phyloP scores from a whole-genome alignment of 2,113 vertebrate species.

The Pituophis catenifer region DNA sequence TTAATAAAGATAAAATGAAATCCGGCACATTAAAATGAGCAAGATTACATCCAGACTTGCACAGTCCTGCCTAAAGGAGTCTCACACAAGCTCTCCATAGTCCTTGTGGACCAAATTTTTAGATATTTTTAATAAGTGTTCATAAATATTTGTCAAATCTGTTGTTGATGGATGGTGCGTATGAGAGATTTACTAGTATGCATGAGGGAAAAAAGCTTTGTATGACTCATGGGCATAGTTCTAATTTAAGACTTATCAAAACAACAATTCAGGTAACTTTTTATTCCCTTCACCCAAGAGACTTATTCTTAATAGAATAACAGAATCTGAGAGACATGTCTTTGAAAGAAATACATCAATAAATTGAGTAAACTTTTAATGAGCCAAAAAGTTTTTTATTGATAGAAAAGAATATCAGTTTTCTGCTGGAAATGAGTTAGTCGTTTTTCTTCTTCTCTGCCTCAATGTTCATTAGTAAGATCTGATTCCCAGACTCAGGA shows the following conservation, averaged over 20 bases:
- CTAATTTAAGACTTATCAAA: neutral
- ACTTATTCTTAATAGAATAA: neutral
- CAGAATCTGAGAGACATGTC: neutral
- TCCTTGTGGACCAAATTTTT: neutral
- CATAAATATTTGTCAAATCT: neutral
- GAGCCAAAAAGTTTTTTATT: too few relatives aligned
- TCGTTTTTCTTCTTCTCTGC: too few relatives aligned
- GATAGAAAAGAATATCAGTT: too few relatives aligned
- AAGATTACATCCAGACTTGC: neutral
- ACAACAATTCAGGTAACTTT: neutral
- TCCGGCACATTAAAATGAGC: neutral
- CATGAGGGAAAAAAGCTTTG: neutral
- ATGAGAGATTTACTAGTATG: neutral
- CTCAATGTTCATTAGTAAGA: too few relatives aligned
- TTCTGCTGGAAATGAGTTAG: too few relatives aligned
- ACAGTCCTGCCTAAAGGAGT: neutral
- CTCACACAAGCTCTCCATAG: neutral
- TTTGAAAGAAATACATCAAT: neutral
- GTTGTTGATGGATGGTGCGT: neutral
- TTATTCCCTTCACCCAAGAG: neutral
- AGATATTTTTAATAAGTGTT: neutral
- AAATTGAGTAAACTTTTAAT: neutral
- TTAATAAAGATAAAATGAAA: neutral
- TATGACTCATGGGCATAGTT: neutral
- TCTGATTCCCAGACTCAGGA: too few relatives aligned